Conservation (phyloP, 2,888 invertebrate species). For the Carcina quercana region DNA sequence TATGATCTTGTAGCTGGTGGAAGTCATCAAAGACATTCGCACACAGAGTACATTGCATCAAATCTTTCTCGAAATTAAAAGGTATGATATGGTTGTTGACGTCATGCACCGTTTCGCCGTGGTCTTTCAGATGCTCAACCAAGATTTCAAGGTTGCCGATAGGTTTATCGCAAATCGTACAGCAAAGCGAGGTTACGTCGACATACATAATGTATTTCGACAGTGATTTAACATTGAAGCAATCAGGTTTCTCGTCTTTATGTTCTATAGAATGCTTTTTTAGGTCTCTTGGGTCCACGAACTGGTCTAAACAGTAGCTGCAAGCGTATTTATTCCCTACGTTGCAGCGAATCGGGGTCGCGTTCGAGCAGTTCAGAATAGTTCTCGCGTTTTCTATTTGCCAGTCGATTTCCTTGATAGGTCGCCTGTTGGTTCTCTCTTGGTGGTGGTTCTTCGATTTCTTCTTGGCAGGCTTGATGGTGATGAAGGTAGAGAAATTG, state of each 20-base stretch:
- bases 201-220: constrained; percentile 42
- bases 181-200: constrained; percentile 38
- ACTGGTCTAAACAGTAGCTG: constrained; percentile 47
- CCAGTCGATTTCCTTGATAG: constrained; percentile 40
- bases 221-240: constrained; percentile 33
- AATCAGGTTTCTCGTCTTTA: constrained; percentile 25
- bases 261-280: constrained; percentile 39
- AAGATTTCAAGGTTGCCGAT: constrained; percentile 24
- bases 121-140: constrained; percentile 29
- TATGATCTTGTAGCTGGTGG: constrained; percentile 39
- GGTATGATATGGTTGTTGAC: constrained; percentile 36
- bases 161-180: constrained; percentile 28
- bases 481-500: constrained; percentile 9
- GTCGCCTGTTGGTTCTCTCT: constrained; percentile 3
- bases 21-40: constrained; percentile 29
- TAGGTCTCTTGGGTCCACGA: constrained; percentile 33
- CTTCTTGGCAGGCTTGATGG: constrained; percentile 5
- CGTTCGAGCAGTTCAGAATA: constrained; percentile 41
- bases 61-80: constrained; percentile 29
- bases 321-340: constrained; percentile 39
- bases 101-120: constrained; percentile 26
- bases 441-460: constrained; percentile 16
- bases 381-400: constrained; percentile 46
- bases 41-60: constrained; percentile 28
- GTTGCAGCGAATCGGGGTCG: constrained; percentile 42